Evolutionary conservation across 2,888 invertebrate species (phyloP), one percentile per base, ranked within the genome.

Genomic region (Argynnis bischoffii): DNA sequence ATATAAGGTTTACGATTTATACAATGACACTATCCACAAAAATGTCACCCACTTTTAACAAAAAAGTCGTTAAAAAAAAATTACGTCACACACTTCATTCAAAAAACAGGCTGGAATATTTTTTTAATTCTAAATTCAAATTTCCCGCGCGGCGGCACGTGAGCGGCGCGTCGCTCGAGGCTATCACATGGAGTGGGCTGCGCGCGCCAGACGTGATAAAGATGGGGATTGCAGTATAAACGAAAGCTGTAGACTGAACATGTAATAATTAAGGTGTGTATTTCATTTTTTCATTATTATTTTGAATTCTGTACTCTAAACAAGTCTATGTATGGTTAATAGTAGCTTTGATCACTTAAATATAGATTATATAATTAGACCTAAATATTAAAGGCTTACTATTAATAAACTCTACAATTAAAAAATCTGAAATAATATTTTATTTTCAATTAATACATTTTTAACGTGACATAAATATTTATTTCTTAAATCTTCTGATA

Each of bases 161-260:
- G 86, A 81, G 81, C 77, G 79, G 85, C 85, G 85, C 82, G 86
- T 85, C 84, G 92, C 92, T 91, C 89, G 90, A 76, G 92, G 92
- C 92, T 87, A 88, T 92, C 92, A 89, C 92, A 90, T 92, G 92
- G 88, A 89, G 90, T 86, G 86, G 79, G 81, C 75, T 78, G 77
- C 74, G 82, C 80, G 75, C 79, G 79, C 81, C 77, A 81, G 84
- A 84, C 82, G 80, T 82, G 87, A 87, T 86, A 87, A 86, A 86
- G 87, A 84, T 79, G 86, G 87, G 84, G 87, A 84, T 82, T 81
- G 78, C 72, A 88, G 87, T 78, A 80, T 77, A 83, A 70, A 76
- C 60, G 51, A 56, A 69, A 69, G 78, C 79, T 75, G 59, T 54
- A 50, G 46, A 21, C 48, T 53, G 53, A 65, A 53, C 57, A 53